phyloP scores from a whole-genome alignment of 1,140 invertebrate genomes.

The Drosophila micromelanica region DNA sequence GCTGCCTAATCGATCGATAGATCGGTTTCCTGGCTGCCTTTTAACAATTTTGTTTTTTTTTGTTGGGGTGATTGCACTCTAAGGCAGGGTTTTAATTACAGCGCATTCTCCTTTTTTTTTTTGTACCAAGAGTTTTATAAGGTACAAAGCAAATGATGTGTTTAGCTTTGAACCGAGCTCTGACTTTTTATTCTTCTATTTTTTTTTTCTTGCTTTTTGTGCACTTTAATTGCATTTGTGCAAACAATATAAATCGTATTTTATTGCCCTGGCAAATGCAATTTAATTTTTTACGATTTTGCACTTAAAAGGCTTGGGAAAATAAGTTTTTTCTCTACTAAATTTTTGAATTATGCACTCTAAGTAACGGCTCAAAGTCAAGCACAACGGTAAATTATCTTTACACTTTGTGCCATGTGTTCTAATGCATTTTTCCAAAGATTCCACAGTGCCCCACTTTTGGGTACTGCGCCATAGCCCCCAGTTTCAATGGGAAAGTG shows the following conservation, averaged over 20 bases:
- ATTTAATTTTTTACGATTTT: constrained; percentile 84
- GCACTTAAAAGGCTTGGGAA: constrained; percentile 61
- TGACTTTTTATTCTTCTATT: constrained; percentile 37
- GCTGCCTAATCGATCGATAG: constrained; percentile 79
- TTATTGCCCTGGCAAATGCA: constrained; percentile 73
- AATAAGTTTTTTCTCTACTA: constrained; percentile 1
- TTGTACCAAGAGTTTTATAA: constrained; percentile 45
- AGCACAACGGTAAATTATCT: constrained; percentile 25
- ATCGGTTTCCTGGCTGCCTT: constrained; percentile 54
- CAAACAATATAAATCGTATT: constrained; percentile 81
- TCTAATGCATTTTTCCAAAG: constrained; percentile 28
- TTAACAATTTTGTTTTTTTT: neutral
- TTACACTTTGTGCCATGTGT: constrained; percentile 11
- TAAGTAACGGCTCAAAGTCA: constrained; percentile 12
- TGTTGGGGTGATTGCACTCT: constrained; percentile 79
- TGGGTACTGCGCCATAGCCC: constrained; percentile 8
- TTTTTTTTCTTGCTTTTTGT: constrained; percentile 49
- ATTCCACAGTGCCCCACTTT: constrained; percentile 11
- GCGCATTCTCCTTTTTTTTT: constrained; percentile 52
- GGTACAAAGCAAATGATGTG: constrained; percentile 79
- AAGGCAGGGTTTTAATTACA: constrained; percentile 45
- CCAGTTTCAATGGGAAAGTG: constrained; percentile 40
- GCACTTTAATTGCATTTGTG: constrained; percentile 78
- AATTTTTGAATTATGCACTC: constrained; percentile 7
- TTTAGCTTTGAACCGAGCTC: constrained; percentile 62